phyloP scores from a whole-genome alignment of 2,797 vertebrate genomes.

The Anniella stebbinsi region DNA sequence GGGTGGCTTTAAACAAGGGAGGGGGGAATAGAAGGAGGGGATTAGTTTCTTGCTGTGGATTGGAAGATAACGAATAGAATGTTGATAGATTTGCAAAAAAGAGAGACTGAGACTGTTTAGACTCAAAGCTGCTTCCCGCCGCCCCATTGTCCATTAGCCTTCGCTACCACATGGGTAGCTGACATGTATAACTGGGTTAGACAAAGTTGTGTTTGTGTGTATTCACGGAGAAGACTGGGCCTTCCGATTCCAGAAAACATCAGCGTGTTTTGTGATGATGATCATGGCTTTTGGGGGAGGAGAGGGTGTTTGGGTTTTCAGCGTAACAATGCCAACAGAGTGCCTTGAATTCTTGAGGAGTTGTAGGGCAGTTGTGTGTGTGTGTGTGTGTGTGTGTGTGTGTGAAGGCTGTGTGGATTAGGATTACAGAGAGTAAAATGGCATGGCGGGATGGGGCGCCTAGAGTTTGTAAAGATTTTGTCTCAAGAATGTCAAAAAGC shows the following conservation, averaged over 20 bases:
- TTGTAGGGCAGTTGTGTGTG: background rate
- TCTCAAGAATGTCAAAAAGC: slow-evolving; percentile 46
- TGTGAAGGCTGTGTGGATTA: background rate
- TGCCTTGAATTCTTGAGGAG: slow-evolving; percentile 22
- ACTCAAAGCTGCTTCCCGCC: slow-evolving; percentile 63
- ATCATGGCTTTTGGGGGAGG: slow-evolving; percentile 20
- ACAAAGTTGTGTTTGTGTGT: slow-evolving; percentile 22
- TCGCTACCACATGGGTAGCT: slow-evolving; percentile 52
- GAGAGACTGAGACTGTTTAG: slow-evolving; percentile 36
- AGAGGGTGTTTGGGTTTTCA: slow-evolving; percentile 31
- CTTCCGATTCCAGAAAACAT: slow-evolving; percentile 47
- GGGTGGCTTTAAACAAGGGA: slow-evolving; percentile 40
- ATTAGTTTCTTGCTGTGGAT: slow-evolving; percentile 69
- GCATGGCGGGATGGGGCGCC: background rate
- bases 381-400: background rate
- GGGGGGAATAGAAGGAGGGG: slow-evolving; percentile 20
- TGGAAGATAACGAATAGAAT: slow-evolving; percentile 70
- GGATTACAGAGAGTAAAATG: background rate
- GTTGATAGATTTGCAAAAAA: slow-evolving; percentile 65
- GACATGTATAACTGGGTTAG: slow-evolving; percentile 45
- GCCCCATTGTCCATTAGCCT: slow-evolving; percentile 56
- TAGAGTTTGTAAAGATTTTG: slow-evolving; percentile 23
- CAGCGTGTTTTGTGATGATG: slow-evolving; percentile 56
- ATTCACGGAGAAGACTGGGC: background rate
- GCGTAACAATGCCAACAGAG: slow-evolving; percentile 40